phyloP scores from a whole-genome alignment of 2,797 vertebrate genomes.

The Sus cebifrons region DNA sequence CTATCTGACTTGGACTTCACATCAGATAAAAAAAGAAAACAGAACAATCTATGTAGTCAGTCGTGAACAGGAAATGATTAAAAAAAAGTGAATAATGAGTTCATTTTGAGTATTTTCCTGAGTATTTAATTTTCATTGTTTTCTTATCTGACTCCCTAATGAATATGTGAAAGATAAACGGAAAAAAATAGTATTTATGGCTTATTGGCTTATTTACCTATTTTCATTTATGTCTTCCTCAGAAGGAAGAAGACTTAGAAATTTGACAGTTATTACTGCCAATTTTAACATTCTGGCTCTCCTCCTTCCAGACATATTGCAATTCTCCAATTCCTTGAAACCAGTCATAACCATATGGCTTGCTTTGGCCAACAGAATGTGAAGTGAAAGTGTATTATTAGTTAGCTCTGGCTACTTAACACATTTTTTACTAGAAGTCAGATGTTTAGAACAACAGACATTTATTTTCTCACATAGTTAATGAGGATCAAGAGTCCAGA shows the following conservation, averaged over 20 bases:
- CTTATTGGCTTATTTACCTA: not conserved
- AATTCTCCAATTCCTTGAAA: not conserved
- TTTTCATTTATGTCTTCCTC: not conserved
- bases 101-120: not conserved
- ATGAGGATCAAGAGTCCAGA: not conserved
- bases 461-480: not conserved
- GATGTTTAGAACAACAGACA: not conserved
- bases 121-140: slow-evolving; percentile 7
- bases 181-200: not conserved
- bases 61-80: not conserved
- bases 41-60: not conserved
- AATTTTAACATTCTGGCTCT: not conserved
- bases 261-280: not conserved
- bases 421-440: not conserved
- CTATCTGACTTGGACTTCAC: not conserved
- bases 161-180: not conserved
- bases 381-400: not conserved
- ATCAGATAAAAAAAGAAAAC: not conserved
- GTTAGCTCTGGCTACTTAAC: not conserved
- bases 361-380: not conserved
- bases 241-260: not conserved
- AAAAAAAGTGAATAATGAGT: not conserved
- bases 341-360: not conserved
- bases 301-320: not conserved
- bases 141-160: not conserved